phyloP scores from a whole-genome alignment of 1,140 invertebrate genomes.

The Pomacea maculata region DNA sequence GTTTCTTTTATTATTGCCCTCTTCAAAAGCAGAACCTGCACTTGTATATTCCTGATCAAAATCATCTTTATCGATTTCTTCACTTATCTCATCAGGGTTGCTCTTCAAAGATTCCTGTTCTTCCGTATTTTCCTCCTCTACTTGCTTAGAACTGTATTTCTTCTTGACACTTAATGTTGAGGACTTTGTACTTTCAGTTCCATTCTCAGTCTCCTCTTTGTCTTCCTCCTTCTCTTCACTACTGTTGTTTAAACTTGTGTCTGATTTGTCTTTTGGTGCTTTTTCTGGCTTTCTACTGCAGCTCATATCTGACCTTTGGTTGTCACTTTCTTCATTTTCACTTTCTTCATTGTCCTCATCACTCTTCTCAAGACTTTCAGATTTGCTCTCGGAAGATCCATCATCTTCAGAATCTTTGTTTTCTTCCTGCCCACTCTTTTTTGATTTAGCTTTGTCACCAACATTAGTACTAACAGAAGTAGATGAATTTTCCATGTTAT shows the following conservation, averaged over 20 bases:
- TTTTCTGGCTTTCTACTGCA: neutral
- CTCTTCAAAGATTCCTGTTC: neutral
- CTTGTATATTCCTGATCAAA: no score
- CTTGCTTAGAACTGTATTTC: neutral
- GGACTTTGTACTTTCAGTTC: neutral
- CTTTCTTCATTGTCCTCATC: constrained; percentile 1
- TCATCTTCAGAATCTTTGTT: neutral
- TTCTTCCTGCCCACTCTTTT: neutral
- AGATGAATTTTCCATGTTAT: neutral
- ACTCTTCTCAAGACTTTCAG: neutral
- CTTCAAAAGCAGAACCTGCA: neutral
- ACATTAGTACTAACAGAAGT: neutral
- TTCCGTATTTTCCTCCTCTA: neutral
- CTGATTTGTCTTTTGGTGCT: neutral
- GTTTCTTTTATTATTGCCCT: neutral
- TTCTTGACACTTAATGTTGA: neutral
- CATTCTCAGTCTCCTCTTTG: neutral
- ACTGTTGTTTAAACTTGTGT: neutral
- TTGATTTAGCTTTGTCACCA: neutral
- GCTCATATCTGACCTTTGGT: neutral
- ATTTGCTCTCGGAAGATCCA: neutral
- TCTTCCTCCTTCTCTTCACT: neutral
- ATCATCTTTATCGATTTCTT: neutral
- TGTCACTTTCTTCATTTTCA: neutral
- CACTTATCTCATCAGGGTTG: neutral